These are phyloP conservation scores for Acropternis orthonyx DNA, from an alignment of 2,797 vertebrate species.

Conservation along the genomic window DNA sequence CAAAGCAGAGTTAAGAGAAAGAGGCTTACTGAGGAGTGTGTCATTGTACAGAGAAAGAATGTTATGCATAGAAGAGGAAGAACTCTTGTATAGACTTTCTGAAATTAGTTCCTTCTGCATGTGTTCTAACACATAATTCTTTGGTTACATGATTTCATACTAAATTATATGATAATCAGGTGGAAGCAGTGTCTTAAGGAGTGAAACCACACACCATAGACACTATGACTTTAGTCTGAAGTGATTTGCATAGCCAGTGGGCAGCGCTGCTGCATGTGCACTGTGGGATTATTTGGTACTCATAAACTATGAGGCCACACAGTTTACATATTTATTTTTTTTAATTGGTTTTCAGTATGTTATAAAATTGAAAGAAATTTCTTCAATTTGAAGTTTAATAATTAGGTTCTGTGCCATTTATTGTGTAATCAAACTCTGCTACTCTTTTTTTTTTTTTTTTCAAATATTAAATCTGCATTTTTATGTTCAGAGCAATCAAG, in stretches of 20 bases:
- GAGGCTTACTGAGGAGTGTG: background rate
- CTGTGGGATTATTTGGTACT: background rate
- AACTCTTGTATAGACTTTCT: background rate
- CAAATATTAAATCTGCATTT: background rate
- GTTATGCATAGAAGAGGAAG: background rate
- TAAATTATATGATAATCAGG: background rate
- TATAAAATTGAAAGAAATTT: background rate
- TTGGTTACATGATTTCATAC: background rate
- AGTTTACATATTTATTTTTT: background rate
- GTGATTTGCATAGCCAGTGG: background rate
- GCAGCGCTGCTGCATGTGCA: rapidly evolving
- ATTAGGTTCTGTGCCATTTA: background rate
- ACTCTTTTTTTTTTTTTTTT: background rate
- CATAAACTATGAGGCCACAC: background rate
- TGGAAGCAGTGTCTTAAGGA: background rate
- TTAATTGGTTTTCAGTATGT: background rate
- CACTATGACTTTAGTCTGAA: background rate
- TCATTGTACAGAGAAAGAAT: background rate
- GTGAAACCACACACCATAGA: background rate
- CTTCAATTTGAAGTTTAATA: background rate
- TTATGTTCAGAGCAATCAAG: background rate
- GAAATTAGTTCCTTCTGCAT: background rate
- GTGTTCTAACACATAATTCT: background rate
- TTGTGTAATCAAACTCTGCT: background rate
- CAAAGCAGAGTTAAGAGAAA: background rate